Evolutionary conservation across 2,888 invertebrate genomes (phyloP), one percentile per base, ranked within the genome.

Genomic region (Cryptus armator): DNA sequence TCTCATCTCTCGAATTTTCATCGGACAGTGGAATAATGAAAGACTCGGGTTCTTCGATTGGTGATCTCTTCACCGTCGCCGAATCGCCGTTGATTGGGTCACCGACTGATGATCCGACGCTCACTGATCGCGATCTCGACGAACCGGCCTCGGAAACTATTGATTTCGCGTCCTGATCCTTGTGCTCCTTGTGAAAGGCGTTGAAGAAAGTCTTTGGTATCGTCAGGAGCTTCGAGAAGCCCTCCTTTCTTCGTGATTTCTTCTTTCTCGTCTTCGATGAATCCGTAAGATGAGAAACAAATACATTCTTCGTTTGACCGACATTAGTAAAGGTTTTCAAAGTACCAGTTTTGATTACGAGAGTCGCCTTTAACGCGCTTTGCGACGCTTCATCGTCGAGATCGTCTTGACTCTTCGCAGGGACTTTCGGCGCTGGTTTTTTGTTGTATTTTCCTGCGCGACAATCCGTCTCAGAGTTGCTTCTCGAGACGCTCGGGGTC

Each of bases 391-490:
- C 84, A 12, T 76, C 68, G 3, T 86, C 84, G 43, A 37, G 29
- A 62, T 79, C 81, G 6, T 89, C 90, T n/a, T 89, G 85, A 53
- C 83, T 87, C 7, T 64, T 80, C 14, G 86, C 64, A 0, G 95
- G 95, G 10, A 93, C 94, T 84, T 91, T 92, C 0, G 95, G 95
- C 1, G 95, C 95, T 29, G 93, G 92, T 86, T 93, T 94, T 90
- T 95, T 95, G 81, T 95, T 91, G 86, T 95, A 95, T 88, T 93
- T 94, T 9, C 95, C 95, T 0, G 94, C 94, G 51, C 95, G 92
- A 67, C 81, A 87, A 7, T 89, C 88, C 32, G 85, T 84, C 16
- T 91, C 92, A 3, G 91, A 91, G 81, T 88, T 90, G 16, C 88
- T 90, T 43, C 89, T 88, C 6, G 90, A 91, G 12, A 89, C 48